Base-by-base conservation (phyloP, 2,113 vertebrate genomes). In the Crotalus horridus region DNA sequence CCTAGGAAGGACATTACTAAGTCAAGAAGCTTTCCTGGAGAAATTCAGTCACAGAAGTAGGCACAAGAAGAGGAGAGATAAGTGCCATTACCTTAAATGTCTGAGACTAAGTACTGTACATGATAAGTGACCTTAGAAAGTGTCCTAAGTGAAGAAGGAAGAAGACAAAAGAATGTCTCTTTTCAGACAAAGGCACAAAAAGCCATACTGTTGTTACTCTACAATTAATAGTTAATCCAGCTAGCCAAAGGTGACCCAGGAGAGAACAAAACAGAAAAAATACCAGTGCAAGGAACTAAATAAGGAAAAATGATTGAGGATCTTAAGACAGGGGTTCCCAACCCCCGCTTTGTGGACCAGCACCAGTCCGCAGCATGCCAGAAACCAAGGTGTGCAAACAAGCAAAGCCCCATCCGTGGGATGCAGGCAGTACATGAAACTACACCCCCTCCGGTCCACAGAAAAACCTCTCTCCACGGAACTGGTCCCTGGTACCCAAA, bases 271-370 rank as follows among this genome's bases (percentile, higher is more conserved):
- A 81, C 74, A 81, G 74, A 81, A 81, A 39, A 39, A 6, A 15
- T 81, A 81, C 69, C 17, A 81, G 33, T 8, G 17, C n/a, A 39
- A 39, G 33, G 33, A 81, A 81, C 17, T 43, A 21, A 21, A 90
- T 11, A 15, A 55, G 4, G 21, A 69, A 55, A 74, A 51, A 90
- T 11, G 23, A 69, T 2, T 56, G 33, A 58, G 55, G 43, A 13
- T 6, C 90, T 33, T 10, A 39, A 13, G 21, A 23, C 29, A n/a
- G 12, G 29, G 0, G 4, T 69, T 29, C 29, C 64, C 64, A 69
- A 69, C 0, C 29, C 12, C 29, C 4, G 12, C 4, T 69, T 13
- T 0, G 0, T 69, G 64, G 29, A n/a, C 64, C 1, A 1, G 4
- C 29, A n/a, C 29, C 12, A 1, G 29, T 12, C 4, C 0, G 0